These are phyloP conservation scores for Onthophagus sagittarius DNA, from an alignment of 2,888 invertebrate genomes.

Conservation along the genomic window DNA sequence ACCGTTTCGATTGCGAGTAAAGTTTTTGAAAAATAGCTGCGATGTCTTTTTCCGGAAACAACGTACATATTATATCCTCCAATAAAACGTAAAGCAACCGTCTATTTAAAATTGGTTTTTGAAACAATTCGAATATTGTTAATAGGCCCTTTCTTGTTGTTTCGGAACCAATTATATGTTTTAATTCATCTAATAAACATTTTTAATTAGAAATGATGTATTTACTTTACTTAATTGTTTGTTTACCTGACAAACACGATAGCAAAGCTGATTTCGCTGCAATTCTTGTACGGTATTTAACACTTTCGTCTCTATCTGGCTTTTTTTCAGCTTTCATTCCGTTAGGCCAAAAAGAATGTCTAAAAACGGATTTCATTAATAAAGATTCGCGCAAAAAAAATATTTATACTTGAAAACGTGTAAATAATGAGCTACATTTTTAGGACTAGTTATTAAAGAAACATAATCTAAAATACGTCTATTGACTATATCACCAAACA, in stretches of 20 bases:
- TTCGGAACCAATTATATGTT: slow-evolving; percentile 85
- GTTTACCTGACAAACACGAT: slow-evolving; percentile 72
- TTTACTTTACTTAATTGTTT: slow-evolving; percentile 1
- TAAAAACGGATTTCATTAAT: slow-evolving; percentile 35
- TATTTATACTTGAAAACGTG: slow-evolving; percentile 73
- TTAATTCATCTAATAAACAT: slow-evolving; percentile 70
- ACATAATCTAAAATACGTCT: slow-evolving; percentile 86
- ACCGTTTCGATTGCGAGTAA: slow-evolving; percentile 61
- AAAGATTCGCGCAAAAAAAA: background rate
- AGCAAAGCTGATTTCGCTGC: slow-evolving; percentile 83
- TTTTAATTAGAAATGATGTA: background rate
- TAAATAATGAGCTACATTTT: slow-evolving; percentile 83
- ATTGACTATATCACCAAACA: slow-evolving; percentile 81
- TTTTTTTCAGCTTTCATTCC: slow-evolving; percentile 48
- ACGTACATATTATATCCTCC: slow-evolving; percentile 73
- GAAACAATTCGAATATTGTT: slow-evolving; percentile 83
- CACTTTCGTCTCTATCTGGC: slow-evolving; percentile 40
- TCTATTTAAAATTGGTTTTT: slow-evolving; percentile 79
- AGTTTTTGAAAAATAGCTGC: slow-evolving; percentile 67
- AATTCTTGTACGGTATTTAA: slow-evolving; percentile 71
- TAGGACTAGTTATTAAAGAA: slow-evolving; percentile 79
- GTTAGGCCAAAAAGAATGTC: slow-evolving; percentile 61
- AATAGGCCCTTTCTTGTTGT: slow-evolving; percentile 79
- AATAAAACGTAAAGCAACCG: slow-evolving; percentile 78
- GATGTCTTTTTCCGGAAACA: slow-evolving; percentile 78